Evolutionary conservation across 1,140 invertebrate species (phyloP), one percentile per base, ranked within the genome.

Genomic region (Yoshiicerus persimilis): DNA sequence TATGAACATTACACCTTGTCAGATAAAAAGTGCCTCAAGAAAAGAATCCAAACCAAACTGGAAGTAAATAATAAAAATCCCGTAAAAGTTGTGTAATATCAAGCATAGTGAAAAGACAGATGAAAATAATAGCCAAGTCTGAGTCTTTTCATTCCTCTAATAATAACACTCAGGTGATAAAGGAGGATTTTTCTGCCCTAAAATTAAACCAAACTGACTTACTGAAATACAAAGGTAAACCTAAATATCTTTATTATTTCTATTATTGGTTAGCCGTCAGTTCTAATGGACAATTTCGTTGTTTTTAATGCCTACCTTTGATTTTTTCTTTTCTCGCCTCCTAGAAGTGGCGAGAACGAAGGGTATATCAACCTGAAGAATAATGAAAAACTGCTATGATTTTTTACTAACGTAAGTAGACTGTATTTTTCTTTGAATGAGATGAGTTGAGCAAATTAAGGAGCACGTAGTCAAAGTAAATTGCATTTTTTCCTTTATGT

Each of bases 381-480:
- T 20, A 56, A 56, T 56, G 47, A 56, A 16, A 56, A 56, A 56
- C 47, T n/a, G n/a, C n/a, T 16, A 56, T 16, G 2, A 56, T 56
- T 56, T 56, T 56, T 56, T 56, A 56, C 47, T 1, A 56, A n/a
- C 20, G n/a, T n/a, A n/a, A n/a, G n/a, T n/a, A 70, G 66, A 13
- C 66, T 32, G 2, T 16, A 70, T 80, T 38, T 77, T 38, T 80
- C 75, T 38, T 38, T 80, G 75, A 80, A 80, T 80, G 75, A 80
- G 75, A 80, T 38, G 75, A 70, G 47, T 56, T 30, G 64, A 80
- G 75, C 32, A 80, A 80, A 80, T 80, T 80, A 80, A 80, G 75
- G 75, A 80, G 75, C 75, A 80, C 75, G 75, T 80, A 80, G 75
- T 34, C 38, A 86, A 86, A 86, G 47, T 34, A 86, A 86, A 86